Base-by-base conservation (phyloP, 2,113 vertebrate genomes). In the Propithecus coquereli region DNA sequence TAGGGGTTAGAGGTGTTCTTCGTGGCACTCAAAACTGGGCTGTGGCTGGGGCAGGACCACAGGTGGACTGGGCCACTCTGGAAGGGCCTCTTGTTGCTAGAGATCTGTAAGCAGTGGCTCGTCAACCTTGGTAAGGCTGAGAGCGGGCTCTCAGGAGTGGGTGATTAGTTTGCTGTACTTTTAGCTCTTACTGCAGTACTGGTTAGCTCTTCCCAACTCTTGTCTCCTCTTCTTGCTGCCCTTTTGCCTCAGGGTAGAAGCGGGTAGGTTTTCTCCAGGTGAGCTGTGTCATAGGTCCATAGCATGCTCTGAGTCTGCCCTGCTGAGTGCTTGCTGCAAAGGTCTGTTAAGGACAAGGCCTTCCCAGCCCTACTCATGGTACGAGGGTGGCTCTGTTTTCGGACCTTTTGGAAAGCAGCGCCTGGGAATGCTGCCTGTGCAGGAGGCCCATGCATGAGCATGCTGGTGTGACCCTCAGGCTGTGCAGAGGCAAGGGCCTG, bases 201-300 rank as follows among this genome's bases (percentile, higher is more conserved):
- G 34, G 34, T 18, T 18, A 1, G 14, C 87, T 32, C 34, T 37
- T 23, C 45, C 12, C 27, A 18, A 14, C 40, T 13, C 14, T 23
- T 47, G 32, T 34, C 11, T 34, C 59, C 17, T 18, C 13, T 27
- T 37, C 23, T 23, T 54, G 81, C 73, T 32, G 45, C 27, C 23
- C 8, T 61, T 6, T 4, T 2, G 63, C 34, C 54, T 14, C 16
- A 5, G 25, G 25, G 32, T 10, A 10, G 52, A 22, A 37, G 32
- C 14, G 25, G 18, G 18, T 30, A 40, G 27, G 17, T 9, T n/a
- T 45, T 65, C 70, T 43, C 2, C 2, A 18, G 63, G 18, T 7
- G 43, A 45, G 65, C n/a, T 2, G 0, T 27, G 37, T n/a, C 7
- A 2, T 12, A 12, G 81, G 9, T 40, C 1, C 0, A 0, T 0